Evolutionary conservation across 2,113 vertebrate genomes (phyloP), one percentile per base, ranked within the genome.

Genomic region (Nibea coibor): DNA sequence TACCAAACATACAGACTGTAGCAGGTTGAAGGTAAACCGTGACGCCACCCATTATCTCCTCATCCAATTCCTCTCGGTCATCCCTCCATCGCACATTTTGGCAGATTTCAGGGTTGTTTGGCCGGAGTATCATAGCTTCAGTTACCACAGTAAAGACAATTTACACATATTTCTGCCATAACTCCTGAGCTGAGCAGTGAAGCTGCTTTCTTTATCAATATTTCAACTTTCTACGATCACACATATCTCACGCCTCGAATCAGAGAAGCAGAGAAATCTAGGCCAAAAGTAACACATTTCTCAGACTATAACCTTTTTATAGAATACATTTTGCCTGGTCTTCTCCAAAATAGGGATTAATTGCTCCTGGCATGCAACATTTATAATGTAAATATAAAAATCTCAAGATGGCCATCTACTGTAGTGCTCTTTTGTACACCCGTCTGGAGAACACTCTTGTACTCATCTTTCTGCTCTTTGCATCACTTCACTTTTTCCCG

Each of bases 311-410:
- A 54, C 15, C 61, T 82, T 83, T 74, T 80, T n/a, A 81, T 68
- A 72, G 68, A 73, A 74, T n/a, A 9, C 50, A 67, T 83, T 79
- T 82, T 61, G 20, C 24, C 54, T 70, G 75, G 28, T 74, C 39
- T 17, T 75, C 54, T 80, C 58, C 50, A 78, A 85, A 83, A 85
- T 80, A 35, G 64, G 51, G 69, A 85, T 85, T 65, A 83, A 88
- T 81, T 81, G 74, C 64, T 24, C 80, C 61, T 73, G 35, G 26
- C 72, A 77, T 88, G 42, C 79, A 88, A 85, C 59, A 86, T 90
- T 88, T 84, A 88, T 78, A 59, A 82, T 59, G 74, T 70, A 31
- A 31, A 31, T 31, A 31, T 31, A 65, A 83, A 84, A 84, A 80
- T 77, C 43, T 70, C n/a, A 35, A 61, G 20, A 63, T 71, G 58